A percentile compares a stretch with the other conserved stretches of the same genome.
Evolutionary conservation across 2,113 vertebrate genomes (phyloP).

Genomic region (Cephalopholis sonnerati): DNA sequence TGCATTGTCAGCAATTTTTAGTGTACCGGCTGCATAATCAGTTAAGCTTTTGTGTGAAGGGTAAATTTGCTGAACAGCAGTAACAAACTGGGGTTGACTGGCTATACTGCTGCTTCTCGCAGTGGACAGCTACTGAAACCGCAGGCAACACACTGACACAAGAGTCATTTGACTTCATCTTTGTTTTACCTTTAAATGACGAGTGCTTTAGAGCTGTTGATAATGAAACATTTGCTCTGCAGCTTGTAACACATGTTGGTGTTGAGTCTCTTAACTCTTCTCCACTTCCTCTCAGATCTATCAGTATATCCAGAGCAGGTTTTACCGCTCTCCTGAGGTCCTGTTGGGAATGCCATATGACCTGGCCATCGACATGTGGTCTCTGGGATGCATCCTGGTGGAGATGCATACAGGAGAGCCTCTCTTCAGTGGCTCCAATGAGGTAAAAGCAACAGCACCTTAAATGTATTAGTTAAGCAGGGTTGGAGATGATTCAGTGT

Average conservation of each 20-base stretch:
- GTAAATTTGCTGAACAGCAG: neutral
- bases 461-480: neutral
- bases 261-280: neutral
- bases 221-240: neutral
- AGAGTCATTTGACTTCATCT: neutral
- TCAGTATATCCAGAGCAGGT: constrained; percentile 97
- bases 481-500: neutral
- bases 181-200: neutral
- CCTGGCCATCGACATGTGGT: constrained; percentile 98
- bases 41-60: neutral
- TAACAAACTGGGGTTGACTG: neutral
- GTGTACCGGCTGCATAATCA: neutral
- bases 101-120: neutral
- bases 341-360: constrained; percentile 95
- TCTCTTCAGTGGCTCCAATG: constrained; percentile 95
- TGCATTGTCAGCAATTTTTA: neutral
- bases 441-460: constrained; percentile 80
- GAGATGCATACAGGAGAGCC: constrained; percentile 97
- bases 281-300: constrained; percentile 86
- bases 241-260: no score
- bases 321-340: constrained; percentile 95
- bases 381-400: constrained; percentile 94
- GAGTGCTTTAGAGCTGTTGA: neutral
- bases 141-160: neutral
- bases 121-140: constrained; percentile 30